These are phyloP conservation scores for Geotrypetes seraphini DNA, from an alignment of 2,797 vertebrate species.

Conservation along the genomic window DNA sequence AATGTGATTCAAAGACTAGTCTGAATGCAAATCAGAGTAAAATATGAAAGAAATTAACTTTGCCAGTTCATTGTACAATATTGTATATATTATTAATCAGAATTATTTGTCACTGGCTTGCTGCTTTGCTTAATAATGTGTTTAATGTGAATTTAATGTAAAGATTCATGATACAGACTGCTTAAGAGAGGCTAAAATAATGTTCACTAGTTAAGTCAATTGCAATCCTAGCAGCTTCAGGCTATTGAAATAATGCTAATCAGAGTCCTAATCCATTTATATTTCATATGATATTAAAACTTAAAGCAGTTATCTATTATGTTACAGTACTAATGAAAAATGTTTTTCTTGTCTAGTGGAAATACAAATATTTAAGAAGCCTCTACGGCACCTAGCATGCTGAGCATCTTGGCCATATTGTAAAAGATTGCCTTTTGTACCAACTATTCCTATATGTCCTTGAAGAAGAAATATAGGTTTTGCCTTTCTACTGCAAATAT, in stretches of 20 bases:
- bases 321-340: too few relatives aligned
- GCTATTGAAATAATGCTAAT: conserved; percentile 23
- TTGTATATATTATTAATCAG: conserved; percentile 21
- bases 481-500: too few relatives aligned
- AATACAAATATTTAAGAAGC: too few relatives aligned
- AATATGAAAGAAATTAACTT: conserved; percentile 6
- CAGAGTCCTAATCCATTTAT: conserved; percentile 17
- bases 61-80: conserved; percentile 10
- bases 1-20: neutral
- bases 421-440: too few relatives aligned
- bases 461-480: too few relatives aligned
- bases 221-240: conserved; percentile 23
- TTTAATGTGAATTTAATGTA: conserved; percentile 41
- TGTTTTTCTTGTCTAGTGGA: too few relatives aligned
- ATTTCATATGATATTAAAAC: conserved; percentile 20
- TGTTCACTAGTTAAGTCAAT: conserved; percentile 19
- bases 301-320: too few relatives aligned
- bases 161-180: conserved; percentile 21
- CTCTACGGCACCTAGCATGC: too few relatives aligned
- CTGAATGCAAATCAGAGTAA: neutral
- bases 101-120: conserved; percentile 27
- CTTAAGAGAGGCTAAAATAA: conserved; percentile 30
- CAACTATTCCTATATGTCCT: too few relatives aligned
- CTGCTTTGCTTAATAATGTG: conserved; percentile 32
- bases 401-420: too few relatives aligned